A percentile compares a stretch with the other conserved stretches of the same genome.
Evolutionary conservation across 2,113 vertebrate species (phyloP).

Genomic region (Sinocyclocheilus anshuiensis): DNA sequence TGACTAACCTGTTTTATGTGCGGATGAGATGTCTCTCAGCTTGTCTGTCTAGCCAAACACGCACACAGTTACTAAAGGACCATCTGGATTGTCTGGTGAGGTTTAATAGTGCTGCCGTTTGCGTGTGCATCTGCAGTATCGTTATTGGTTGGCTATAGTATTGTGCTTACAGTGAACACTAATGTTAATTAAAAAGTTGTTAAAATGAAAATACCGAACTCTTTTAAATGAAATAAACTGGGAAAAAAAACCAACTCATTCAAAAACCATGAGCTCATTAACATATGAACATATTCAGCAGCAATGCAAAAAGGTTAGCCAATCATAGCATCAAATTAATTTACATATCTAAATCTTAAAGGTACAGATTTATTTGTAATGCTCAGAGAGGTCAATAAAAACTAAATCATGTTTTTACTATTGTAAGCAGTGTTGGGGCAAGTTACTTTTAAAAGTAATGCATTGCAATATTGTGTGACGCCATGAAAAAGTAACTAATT

Average conservation of each 20-base stretch:
- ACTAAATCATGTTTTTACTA: background rate
- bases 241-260: no score
- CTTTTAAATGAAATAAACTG: no score
- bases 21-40: background rate
- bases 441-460: no score
- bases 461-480: no score
- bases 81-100: background rate
- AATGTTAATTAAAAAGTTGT: background rate
- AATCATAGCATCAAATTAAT: background rate
- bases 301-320: background rate
- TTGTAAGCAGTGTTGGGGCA: no score
- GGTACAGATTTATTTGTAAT: background rate
- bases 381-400: background rate
- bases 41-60: background rate
- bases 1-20: background rate
- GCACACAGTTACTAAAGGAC: background rate
- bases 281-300: no score
- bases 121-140: background rate
- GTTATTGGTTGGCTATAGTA: background rate
- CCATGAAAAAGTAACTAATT: no score
- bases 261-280: background rate
- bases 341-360: background rate
- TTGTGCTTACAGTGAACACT: background rate
- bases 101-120: background rate
- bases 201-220: no score